Evolutionary conservation across 2,113 vertebrate genomes (phyloP).

Genomic region (Chloropsis hardwickii): DNA sequence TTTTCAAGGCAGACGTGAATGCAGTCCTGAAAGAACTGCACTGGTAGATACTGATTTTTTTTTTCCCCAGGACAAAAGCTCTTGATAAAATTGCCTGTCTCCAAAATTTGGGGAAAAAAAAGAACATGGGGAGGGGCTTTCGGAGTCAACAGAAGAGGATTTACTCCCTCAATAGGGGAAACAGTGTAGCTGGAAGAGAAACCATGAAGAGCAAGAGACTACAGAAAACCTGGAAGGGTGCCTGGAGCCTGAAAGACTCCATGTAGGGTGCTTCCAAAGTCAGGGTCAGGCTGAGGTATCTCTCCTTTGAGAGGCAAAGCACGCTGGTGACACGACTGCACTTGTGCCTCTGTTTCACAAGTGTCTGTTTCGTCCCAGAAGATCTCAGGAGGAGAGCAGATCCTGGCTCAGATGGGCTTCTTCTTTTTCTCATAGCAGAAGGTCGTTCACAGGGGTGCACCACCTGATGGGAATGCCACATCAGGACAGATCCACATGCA

Average conservation of each 20-base stretch:
- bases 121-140: not conserved
- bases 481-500: not conserved
- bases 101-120: not conserved
- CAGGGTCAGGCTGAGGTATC: not conserved
- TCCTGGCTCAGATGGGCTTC: not conserved
- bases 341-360: not conserved
- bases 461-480: not conserved
- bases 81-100: not conserved
- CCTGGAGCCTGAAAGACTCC: not conserved
- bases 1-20: not conserved
- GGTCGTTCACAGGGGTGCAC: not conserved
- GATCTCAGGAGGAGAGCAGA: not conserved
- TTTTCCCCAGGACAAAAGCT: not conserved
- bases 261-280: not conserved
- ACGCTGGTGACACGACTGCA: fast-evolving
- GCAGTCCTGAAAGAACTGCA: not conserved
- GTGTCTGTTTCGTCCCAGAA: not conserved
- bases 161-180: not conserved
- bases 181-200: not conserved
- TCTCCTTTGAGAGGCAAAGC: not conserved
- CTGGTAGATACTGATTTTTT: not conserved
- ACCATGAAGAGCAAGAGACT: not conserved
- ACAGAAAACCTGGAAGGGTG: not conserved
- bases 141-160: not conserved
- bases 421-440: not conserved